Percentiles rank a stretch among this genome's conserved stretches.
Evolutionary conservation across 2,113 vertebrate species (phyloP).

Genomic region (Carlito syrichta): DNA sequence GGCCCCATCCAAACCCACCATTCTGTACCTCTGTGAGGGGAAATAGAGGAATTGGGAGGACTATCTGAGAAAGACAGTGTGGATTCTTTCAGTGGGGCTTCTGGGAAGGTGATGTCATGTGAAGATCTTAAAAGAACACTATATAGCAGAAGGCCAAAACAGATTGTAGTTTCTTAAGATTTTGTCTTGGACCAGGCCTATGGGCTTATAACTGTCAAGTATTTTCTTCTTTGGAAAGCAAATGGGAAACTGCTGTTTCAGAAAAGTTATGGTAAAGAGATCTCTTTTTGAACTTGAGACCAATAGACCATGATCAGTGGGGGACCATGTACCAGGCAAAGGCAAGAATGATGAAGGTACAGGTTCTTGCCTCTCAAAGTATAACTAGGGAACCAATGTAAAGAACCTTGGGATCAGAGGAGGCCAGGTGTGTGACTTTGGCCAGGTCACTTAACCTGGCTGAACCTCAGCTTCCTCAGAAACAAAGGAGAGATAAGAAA

Average conservation of each 20-base stretch:
- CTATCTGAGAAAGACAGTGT: not conserved
- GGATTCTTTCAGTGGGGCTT: not conserved
- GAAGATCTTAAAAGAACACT: not conserved
- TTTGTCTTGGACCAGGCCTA: not conserved
- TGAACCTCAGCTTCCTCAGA: not conserved
- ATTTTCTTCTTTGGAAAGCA: not conserved
- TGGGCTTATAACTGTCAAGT: not conserved
- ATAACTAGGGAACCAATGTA: not conserved
- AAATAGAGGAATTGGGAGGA: not conserved
- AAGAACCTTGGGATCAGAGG: not conserved
- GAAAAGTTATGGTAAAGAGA: conserved; percentile 9
- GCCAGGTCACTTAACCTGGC: not conserved
- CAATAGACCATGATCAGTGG: not conserved
- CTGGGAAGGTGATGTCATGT: not conserved
- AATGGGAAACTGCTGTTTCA: not conserved
- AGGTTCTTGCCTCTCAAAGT: not conserved
- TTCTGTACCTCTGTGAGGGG: not conserved
- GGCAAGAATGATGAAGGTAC: not conserved
- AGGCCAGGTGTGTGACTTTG: not conserved
- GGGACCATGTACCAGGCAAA: not conserved
- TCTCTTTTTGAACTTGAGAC: not conserved
- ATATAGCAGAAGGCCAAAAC: not conserved
- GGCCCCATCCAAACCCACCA: not conserved
- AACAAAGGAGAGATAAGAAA: conserved; percentile 5
- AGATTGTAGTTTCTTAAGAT: not conserved